A percentile compares a stretch with the other conserved stretches of the same genome.
phyloP scores from a whole-genome alignment of 2,888 invertebrate genomes.

The Polyommatus icarus region DNA sequence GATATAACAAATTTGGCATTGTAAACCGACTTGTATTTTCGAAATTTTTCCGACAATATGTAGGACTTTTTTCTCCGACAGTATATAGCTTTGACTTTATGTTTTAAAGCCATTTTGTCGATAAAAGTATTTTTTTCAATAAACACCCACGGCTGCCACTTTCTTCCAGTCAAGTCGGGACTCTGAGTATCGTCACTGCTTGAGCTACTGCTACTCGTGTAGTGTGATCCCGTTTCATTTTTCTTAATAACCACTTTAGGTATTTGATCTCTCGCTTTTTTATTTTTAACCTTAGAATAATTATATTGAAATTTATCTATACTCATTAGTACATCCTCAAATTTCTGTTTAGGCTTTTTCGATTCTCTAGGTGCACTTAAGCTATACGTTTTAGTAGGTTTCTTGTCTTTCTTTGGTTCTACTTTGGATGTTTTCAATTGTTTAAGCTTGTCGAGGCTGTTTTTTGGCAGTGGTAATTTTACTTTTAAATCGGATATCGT shows the following conservation, averaged over 20 bases:
- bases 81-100: conserved; percentile 65
- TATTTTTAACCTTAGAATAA: conserved; percentile 66
- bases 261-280: conserved; percentile 61
- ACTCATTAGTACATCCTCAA: conserved; percentile 77
- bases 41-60: conserved; percentile 66
- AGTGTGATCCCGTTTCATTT: conserved; percentile 71
- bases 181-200: conserved; percentile 55
- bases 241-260: conserved; percentile 78
- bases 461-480: conserved; percentile 68
- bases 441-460: conserved; percentile 67
- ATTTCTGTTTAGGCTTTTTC: conserved; percentile 73
- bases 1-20: conserved; percentile 69
- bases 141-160: conserved; percentile 78
- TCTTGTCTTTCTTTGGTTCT: conserved; percentile 53
- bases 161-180: conserved; percentile 73
- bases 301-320: conserved; percentile 74
- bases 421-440: conserved; percentile 67
- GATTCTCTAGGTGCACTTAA: conserved; percentile 47
- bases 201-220: conserved; percentile 68
- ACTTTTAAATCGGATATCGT: conserved; percentile 67
- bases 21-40: conserved; percentile 67
- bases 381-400: conserved; percentile 46
- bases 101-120: conserved; percentile 70
- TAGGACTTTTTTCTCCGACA: conserved; percentile 65
- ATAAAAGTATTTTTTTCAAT: conserved; percentile 69